phyloP scores from a whole-genome alignment of 2,888 invertebrate genomes.

The Ryuthela nishihirai region DNA sequence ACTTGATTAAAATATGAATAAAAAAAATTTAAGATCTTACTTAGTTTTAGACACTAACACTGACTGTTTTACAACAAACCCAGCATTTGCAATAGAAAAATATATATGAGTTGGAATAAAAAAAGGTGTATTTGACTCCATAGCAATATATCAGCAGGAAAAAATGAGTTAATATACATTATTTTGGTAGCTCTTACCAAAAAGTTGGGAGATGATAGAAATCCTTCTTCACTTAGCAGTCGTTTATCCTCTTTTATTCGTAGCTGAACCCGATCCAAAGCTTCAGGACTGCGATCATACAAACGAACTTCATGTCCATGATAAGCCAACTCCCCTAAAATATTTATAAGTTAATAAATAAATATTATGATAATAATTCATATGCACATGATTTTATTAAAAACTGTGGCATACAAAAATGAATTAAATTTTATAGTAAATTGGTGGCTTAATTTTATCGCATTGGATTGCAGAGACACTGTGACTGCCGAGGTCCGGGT shows the following conservation, averaged over 20 bases:
- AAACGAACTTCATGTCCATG: conserved; percentile 54
- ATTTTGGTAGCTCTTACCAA: conserved; percentile 47
- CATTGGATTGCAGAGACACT: no score
- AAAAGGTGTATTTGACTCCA: background rate
- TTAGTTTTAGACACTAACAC: no score
- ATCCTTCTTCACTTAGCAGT: conserved; percentile 50
- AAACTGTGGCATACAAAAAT: no score
- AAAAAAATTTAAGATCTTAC: no score
- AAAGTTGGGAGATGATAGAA: conserved; percentile 49
- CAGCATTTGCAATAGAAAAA: background rate
- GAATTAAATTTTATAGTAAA: no score
- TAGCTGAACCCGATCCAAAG: conserved; percentile 49
- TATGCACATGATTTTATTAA: no score
- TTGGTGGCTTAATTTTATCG: no score
- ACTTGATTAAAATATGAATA: no score
- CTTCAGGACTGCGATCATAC: conserved; percentile 48
- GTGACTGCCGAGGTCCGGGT: no score
- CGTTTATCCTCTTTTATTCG: conserved; percentile 51
- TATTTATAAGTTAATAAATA: background rate
- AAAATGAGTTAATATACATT: background rate
- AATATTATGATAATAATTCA: conserved; percentile 1
- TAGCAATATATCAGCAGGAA: background rate
- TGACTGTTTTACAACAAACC: background rate
- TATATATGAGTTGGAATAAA: background rate
- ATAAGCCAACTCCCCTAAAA: conserved; percentile 52